These are phyloP conservation scores for Microtus oregoni DNA, from an alignment of 2,113 vertebrate species.

Conservation along the genomic window DNA sequence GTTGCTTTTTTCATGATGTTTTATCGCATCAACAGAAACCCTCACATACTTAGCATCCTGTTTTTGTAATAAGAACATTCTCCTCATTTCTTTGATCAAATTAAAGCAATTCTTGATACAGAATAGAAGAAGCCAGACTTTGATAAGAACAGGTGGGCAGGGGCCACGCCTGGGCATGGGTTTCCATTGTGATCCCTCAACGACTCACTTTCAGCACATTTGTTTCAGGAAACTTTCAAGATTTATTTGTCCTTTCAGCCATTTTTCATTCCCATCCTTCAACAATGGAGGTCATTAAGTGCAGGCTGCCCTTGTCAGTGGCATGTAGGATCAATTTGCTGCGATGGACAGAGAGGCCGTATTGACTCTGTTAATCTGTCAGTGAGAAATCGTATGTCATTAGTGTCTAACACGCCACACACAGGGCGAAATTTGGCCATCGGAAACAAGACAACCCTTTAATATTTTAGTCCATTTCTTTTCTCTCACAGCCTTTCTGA, in stretches of 20 bases:
- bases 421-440: constrained; percentile 63
- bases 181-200: constrained; percentile 53
- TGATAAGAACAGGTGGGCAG: neutral
- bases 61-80: neutral
- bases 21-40: neutral
- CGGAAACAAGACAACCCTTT: constrained; percentile 63
- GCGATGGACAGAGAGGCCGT: constrained; percentile 77
- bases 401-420: constrained; percentile 68
- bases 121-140: neutral
- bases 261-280: constrained; percentile 81
- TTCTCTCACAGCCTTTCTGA: neutral
- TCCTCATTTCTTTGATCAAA: constrained; percentile 49
- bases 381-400: constrained; percentile 81
- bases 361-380: constrained; percentile 80
- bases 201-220: constrained; percentile 60
- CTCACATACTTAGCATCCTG: neutral
- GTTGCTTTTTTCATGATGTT: neutral
- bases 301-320: constrained; percentile 82
- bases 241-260: constrained; percentile 80
- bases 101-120: neutral
- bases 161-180: neutral
- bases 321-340: constrained; percentile 83
- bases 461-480: constrained; percentile 60
- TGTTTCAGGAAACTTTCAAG: constrained; percentile 78
- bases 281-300: constrained; percentile 80